Percentiles rank a stretch among this genome's conserved stretches.
phyloP scores from a whole-genome alignment of 2,797 vertebrate genomes.

The Mus spretus region DNA sequence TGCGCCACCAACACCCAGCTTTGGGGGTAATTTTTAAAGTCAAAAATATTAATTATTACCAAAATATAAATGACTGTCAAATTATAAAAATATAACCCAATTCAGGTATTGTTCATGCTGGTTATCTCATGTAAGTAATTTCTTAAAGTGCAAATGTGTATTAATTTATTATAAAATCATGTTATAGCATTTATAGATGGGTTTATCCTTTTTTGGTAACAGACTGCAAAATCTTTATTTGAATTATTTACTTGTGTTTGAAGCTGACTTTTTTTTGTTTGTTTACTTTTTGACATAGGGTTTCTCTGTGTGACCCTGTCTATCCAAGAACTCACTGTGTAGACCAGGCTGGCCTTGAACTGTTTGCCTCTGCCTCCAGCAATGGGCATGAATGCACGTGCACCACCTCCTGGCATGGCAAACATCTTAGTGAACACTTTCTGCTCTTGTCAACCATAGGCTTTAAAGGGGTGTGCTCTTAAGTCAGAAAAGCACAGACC shows the following conservation, averaged over 20 bases:
- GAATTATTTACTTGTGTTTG: constrained; percentile 48
- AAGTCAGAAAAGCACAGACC: background rate
- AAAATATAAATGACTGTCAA: constrained; percentile 29
- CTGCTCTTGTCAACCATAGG: background rate
- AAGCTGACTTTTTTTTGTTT: background rate
- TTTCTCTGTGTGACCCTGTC: background rate
- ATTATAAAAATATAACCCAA: constrained; percentile 41
- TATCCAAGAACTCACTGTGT: background rate
- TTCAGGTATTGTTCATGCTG: constrained; percentile 10
- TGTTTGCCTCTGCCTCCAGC: background rate
- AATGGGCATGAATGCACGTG: no score
- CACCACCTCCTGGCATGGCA: background rate
- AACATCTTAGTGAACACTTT: constrained; percentile 21
- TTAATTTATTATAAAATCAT: constrained; percentile 41
- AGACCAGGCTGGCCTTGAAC: background rate
- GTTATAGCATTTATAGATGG: constrained; percentile 40
- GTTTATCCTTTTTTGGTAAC: background rate
- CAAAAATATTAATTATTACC: constrained; percentile 46
- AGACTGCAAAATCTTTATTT: constrained; percentile 6
- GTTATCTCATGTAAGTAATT: constrained; percentile 12
- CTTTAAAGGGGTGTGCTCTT: background rate
- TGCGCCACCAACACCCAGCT: background rate
- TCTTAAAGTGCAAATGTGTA: background rate
- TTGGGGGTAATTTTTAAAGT: background rate
- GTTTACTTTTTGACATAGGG: background rate